Base-by-base conservation (phyloP, 2,888 invertebrate genomes). In the Dynastes grantii region DNA sequence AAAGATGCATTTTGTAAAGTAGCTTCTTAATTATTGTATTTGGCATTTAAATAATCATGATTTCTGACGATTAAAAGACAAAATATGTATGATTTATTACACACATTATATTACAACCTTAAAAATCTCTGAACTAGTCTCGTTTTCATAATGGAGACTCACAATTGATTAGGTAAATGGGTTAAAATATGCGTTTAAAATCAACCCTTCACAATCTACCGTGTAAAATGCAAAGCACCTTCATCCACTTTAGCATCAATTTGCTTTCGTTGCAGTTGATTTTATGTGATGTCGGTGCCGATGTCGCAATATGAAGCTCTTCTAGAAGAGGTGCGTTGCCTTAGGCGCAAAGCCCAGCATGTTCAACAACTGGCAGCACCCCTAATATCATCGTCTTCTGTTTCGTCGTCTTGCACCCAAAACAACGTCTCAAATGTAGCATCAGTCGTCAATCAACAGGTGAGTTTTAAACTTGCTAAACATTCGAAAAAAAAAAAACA, bases 221-320 rank as follows among this genome's bases (percentile, higher is more conserved):
- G 45, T 45, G 45, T 11, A 45, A 45, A 45, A 11, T 2, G 45
- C 45, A 45, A 37, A 37, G 8, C 11, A 45, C 45, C 8, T 45
- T 45, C 8, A 11, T 45, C 11, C 8, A 58, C n/a, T 58, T 58
- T 22, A 5, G 2, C 22, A 58, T 58, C n/a, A 58, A 71, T 49
- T 63, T 63, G 4, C n/a, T 29, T 27, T 11, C 63, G 9, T 63
- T 84, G 64, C 83, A 85, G 85, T 84, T 84, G 83, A 82, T 83
- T 81, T 82, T 82, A 80, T 87, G 89, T 88, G 85, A 91, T 91
- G 91, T 91, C 91, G 86, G 88, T 92, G 85, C 92, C 92, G 82
- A 91, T 92, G 84, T 92, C 92, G 81, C 91, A 91, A 85, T 92
- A 92, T 89, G 92, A 92, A 88, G 92, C 91, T 84, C 88, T 92